These are phyloP conservation scores for Dynastes hyllus DNA, from an alignment of 2,888 invertebrate genomes.

Conservation along the genomic window DNA sequence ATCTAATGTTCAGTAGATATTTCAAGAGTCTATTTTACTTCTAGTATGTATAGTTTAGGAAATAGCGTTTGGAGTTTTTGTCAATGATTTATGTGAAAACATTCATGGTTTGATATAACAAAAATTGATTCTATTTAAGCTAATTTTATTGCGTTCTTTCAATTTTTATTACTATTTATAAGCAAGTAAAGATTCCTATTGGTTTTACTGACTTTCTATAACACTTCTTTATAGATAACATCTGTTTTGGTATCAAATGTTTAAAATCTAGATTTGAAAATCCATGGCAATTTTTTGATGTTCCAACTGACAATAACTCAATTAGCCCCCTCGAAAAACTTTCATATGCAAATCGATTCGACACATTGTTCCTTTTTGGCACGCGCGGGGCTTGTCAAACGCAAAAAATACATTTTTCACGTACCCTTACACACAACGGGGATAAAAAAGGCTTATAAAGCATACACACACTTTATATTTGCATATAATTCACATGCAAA, in stretches of 20 bases:
- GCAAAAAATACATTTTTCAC: constrained; percentile 19
- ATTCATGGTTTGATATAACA: too few relatives aligned
- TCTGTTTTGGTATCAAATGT: neutral
- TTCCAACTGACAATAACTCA: neutral
- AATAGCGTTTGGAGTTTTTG: too few relatives aligned
- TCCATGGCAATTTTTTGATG: neutral
- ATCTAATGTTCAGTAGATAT: too few relatives aligned
- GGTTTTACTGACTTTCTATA: too few relatives aligned
- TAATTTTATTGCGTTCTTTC: too few relatives aligned
- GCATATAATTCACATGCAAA: constrained; percentile 46
- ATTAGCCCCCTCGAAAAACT: neutral
- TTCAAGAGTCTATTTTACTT: too few relatives aligned
- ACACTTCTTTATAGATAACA: neutral
- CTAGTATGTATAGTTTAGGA: too few relatives aligned
- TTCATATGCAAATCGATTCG: constrained; percentile 36
- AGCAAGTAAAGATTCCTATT: too few relatives aligned
- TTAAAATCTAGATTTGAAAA: neutral
- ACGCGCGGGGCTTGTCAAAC: constrained; percentile 26
- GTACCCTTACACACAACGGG: constrained; percentile 14
- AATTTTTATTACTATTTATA: too few relatives aligned
- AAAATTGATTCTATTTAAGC: too few relatives aligned
- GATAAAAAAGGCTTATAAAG: constrained; percentile 7
- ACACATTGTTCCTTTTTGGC: neutral
- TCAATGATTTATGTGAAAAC: too few relatives aligned
- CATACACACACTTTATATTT: constrained; percentile 40